phyloP scores from a whole-genome alignment of 2,888 invertebrate species.

The Mythimna ferrago region DNA sequence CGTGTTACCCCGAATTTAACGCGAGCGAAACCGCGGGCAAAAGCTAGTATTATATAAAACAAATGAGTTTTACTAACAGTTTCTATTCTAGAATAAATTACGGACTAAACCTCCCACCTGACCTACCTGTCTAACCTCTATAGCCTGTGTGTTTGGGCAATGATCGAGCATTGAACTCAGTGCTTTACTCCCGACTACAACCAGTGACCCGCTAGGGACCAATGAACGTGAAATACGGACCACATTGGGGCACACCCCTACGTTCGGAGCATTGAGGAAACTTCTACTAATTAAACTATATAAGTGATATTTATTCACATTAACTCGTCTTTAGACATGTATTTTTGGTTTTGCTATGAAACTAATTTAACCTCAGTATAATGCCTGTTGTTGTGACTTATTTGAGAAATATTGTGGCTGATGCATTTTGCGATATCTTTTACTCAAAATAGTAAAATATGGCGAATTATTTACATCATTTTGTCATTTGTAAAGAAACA shows the following conservation, averaged over 20 bases:
- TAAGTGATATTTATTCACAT: slow-evolving; percentile 79
- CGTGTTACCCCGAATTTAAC: too few relatives aligned
- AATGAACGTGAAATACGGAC: slow-evolving; percentile 74
- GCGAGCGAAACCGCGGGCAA: too few relatives aligned
- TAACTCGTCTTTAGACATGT: slow-evolving; percentile 58
- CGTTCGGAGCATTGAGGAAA: slow-evolving; percentile 56
- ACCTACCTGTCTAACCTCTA: slow-evolving; percentile 8
- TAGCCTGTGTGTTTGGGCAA: slow-evolving; percentile 45
- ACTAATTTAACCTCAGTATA: background rate
- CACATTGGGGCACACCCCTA: slow-evolving; percentile 51
- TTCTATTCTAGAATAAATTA: background rate
- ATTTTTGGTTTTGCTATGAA: slow-evolving; percentile 32
- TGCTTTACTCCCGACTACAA: slow-evolving; percentile 56
- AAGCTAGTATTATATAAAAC: too few relatives aligned
- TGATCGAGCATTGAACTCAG: slow-evolving; percentile 64
- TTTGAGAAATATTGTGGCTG: background rate
- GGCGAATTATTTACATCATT: too few relatives aligned
- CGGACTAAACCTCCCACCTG: slow-evolving; percentile 10
- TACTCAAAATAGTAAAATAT: too few relatives aligned
- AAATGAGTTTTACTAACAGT: background rate
- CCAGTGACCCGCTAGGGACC: slow-evolving; percentile 72
- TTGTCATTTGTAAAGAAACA: too few relatives aligned
- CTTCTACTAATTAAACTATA: slow-evolving; percentile 78
- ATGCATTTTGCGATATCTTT: background rate
- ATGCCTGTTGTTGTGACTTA: background rate